A percentile compares a stretch with the other conserved stretches of the same genome.
These are phyloP conservation scores for Apamea epomidion DNA, from an alignment of 2,888 invertebrate genomes.

Conservation along the genomic window DNA sequence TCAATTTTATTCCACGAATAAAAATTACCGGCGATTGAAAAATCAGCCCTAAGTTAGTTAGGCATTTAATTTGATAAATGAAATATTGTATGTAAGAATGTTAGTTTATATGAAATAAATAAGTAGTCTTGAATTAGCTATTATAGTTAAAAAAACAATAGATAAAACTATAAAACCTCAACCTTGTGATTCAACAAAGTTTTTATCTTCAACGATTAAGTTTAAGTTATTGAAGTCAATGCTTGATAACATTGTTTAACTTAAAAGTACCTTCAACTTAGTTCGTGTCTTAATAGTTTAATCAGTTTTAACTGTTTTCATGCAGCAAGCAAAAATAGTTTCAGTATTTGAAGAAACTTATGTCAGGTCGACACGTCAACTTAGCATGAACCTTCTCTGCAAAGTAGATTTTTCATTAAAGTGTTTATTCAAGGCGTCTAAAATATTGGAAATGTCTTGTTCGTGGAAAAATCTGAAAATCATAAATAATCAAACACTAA, in stretches of 20 bases:
- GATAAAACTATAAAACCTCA: neutral
- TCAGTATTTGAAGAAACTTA: neutral
- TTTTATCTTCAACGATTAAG: neutral
- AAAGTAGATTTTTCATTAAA: neutral
- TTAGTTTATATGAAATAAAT: neutral
- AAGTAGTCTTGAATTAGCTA: neutral
- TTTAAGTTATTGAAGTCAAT: constrained; percentile 8
- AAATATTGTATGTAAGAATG: neutral
- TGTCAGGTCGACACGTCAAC: neutral
- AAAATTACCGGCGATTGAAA: no score
- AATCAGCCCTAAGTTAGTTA: no score
- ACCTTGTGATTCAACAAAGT: neutral
- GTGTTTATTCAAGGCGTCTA: neutral
- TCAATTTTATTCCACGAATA: no score
- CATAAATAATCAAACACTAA: neutral
- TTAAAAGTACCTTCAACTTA: constrained; percentile 14
- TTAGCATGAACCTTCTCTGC: neutral
- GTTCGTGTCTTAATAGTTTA: constrained; percentile 19
- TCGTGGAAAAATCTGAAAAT: neutral
- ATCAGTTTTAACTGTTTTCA: constrained; percentile 20
- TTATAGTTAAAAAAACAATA: neutral
- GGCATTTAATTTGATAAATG: neutral
- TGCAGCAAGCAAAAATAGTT: neutral
- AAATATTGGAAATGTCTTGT: neutral
- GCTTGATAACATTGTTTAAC: constrained; percentile 9